Evolutionary conservation across 2,113 vertebrate genomes (phyloP).

Genomic region (Barbus barbus): DNA sequence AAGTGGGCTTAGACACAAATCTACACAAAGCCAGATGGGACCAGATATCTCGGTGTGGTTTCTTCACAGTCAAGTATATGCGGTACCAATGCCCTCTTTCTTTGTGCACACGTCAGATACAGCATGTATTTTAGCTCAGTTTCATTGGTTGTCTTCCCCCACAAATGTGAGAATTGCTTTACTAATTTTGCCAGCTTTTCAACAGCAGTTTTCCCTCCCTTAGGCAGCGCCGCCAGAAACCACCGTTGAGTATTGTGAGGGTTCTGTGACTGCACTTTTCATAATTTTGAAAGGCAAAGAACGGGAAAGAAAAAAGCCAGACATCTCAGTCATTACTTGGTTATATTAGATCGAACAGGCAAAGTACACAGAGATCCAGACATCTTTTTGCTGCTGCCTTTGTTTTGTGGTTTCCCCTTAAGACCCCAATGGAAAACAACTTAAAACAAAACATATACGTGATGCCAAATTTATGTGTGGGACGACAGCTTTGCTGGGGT

Average conservation of each 20-base stretch:
- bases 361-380: constrained; percentile 48
- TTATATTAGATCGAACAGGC: constrained; percentile 60
- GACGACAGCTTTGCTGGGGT: background rate
- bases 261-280: background rate
- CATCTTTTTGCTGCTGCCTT: constrained; percentile 57
- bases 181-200: constrained; percentile 58
- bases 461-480: constrained; percentile 63
- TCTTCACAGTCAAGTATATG: constrained; percentile 55
- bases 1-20: constrained; percentile 71
- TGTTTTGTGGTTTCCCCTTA: constrained; percentile 65
- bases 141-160: constrained; percentile 61
- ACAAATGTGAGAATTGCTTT: constrained; percentile 57
- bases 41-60: constrained; percentile 65
- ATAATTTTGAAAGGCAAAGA: constrained; percentile 36
- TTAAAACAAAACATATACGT: constrained; percentile 62
- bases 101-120: constrained; percentile 43
- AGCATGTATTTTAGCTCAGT: constrained; percentile 58
- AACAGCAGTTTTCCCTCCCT: background rate
- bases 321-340: constrained; percentile 51
- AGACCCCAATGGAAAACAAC: constrained; percentile 66
- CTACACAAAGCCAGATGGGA: constrained; percentile 69
- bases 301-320: constrained; percentile 31
- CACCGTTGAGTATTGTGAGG: background rate
- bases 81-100: constrained; percentile 44
- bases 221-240: background rate